Evolutionary conservation across 1,140 invertebrate genomes (phyloP), one percentile per base, ranked within the genome.

Genomic region (Panagrolaimus sp.): DNA sequence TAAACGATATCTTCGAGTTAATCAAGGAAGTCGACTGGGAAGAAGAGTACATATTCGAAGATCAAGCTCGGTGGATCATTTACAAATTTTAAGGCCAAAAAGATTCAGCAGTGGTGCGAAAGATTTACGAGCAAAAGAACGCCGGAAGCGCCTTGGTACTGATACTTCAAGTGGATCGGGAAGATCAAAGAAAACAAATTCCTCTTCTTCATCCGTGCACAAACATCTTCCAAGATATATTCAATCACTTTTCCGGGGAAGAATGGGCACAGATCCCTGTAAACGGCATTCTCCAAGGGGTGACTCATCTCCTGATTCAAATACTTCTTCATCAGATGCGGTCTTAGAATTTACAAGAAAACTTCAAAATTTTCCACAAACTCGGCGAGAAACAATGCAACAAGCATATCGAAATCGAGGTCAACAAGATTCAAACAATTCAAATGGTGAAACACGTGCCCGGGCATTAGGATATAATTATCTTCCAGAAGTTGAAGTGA

Each of bases 201-300:
- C 47, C 8, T 45, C n/a, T 11, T 65, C 68, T 44, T 75, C 72
- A n/a, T 77, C 71, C 14, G 78, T 82, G 16, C 81, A 82, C 14
- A 82, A 83, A 45, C 81, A 82, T 63, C 66, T 82, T 20, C 80
- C 80, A 4, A 79, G 79, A 64, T 82, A 82, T 64, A 82, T 82
- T 42, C 75, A 80, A 47, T 80, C 78, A 11, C 63, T 82, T 20
- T 82, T 82, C 53, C 68, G 80, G 46, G 77, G 78, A 11, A 63
- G 80, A 43, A 81, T 81, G 79, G 79, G 79, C 42, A 81, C 78
- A 14, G 77, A 76, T 65, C 71, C 69, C 0, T 73, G 70, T 65
- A 80, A 72, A 65, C 31, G 68, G 69, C 80, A 31, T 79, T 83
- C 68, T 76, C 79, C 9, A 63, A 47, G 68, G 78, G 75, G 78